Conservation (phyloP, 2,113 vertebrate species). For the Campylomormyrus numenius region DNA sequence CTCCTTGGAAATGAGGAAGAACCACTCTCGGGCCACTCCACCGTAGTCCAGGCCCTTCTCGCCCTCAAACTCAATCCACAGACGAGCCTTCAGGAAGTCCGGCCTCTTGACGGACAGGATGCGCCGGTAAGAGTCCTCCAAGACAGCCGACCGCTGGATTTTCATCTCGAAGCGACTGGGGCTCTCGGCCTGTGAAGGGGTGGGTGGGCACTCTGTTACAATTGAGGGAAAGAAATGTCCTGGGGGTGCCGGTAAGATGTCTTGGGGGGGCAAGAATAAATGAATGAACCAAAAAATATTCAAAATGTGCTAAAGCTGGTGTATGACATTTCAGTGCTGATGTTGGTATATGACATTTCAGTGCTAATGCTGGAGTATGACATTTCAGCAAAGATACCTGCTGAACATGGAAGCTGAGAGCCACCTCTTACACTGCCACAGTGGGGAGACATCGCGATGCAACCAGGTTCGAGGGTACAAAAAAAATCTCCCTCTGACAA, state of each 20-base stretch:
- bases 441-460: neutral
- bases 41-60: slow-evolving; percentile 96
- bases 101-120: slow-evolving; percentile 82
- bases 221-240: neutral
- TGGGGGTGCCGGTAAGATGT: neutral
- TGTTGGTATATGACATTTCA: neutral
- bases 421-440: neutral
- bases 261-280: neutral
- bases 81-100: slow-evolving; percentile 86
- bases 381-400: neutral
- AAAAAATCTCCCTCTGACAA: neutral
- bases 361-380: neutral
- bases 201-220: neutral
- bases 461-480: neutral
- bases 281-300: neutral
- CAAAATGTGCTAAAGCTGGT: neutral
- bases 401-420: neutral
- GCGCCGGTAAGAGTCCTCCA: slow-evolving; percentile 91
- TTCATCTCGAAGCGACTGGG: slow-evolving; percentile 96
- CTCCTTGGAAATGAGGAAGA: slow-evolving; percentile 96
- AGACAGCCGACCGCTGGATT: slow-evolving; percentile 73
- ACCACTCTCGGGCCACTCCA: slow-evolving; percentile 93
- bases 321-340: neutral
- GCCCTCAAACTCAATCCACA: slow-evolving; percentile 97
- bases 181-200: slow-evolving; percentile 74